A percentile compares a stretch with the other conserved stretches of the same genome.
These are phyloP conservation scores for Luperina testacea DNA, from an alignment of 2,888 invertebrate genomes.

Conservation along the genomic window DNA sequence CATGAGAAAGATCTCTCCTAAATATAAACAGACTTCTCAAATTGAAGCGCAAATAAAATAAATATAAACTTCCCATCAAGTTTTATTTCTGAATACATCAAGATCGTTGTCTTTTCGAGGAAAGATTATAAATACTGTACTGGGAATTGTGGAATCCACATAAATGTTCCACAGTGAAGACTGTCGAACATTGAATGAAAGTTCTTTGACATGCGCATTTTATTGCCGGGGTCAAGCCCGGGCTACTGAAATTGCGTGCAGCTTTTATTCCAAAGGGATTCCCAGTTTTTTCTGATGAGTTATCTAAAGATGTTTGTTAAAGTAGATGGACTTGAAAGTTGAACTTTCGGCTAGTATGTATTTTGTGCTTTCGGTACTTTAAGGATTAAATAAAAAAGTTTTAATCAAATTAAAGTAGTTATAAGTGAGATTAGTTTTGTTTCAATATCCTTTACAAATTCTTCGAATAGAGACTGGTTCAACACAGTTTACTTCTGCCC, in stretches of 20 bases:
- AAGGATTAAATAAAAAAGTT: background rate
- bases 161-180: constrained; percentile 11
- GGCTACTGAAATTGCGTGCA: background rate
- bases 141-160: constrained; percentile 16
- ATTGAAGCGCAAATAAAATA: constrained; percentile 2
- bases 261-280: constrained; percentile 21
- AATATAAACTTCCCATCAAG: constrained; percentile 8
- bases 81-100: constrained; percentile 26
- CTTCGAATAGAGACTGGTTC: background rate
- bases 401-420: background rate
- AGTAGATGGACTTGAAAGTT: constrained; percentile 20
- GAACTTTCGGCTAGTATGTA: background rate
- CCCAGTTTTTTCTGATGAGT: constrained; percentile 26
- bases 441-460: background rate
- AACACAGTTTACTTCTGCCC: background rate
- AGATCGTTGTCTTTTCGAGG: constrained; percentile 10
- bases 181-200: constrained; percentile 7
- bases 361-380: background rate
- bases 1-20: background rate
- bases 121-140: constrained; percentile 29
- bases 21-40: constrained; percentile 8
- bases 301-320: constrained; percentile 19
- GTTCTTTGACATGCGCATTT: constrained; percentile 43
- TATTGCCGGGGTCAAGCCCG: constrained; percentile 1
- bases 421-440: constrained; percentile 1